phyloP scores from a whole-genome alignment of 2,888 invertebrate species.

The Phrixothrix hirtus region DNA sequence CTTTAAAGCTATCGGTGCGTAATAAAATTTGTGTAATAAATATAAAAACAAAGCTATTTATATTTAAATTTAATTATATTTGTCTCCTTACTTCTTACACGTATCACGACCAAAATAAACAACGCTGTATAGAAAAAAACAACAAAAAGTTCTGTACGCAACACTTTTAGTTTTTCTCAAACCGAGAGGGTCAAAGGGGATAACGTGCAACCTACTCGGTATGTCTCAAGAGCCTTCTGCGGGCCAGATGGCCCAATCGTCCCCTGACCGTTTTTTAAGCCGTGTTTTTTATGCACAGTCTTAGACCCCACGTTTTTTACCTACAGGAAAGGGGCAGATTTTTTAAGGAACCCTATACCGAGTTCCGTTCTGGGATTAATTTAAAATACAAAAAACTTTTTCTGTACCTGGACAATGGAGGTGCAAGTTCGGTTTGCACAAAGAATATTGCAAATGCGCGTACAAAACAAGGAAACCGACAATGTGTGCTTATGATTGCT shows the following conservation, averaged over 20 bases:
- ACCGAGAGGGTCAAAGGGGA: conserved; percentile 51
- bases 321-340: conserved; percentile 57
- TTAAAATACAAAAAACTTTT: conserved; percentile 50
- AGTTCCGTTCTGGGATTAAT: conserved; percentile 57
- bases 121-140: conserved; percentile 16
- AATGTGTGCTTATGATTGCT: conserved; percentile 3
- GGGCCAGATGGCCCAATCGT: conserved; percentile 50
- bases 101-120: conserved; percentile 33
- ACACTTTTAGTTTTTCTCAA: conserved; percentile 44
- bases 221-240: conserved; percentile 50
- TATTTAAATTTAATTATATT: conserved; percentile 34
- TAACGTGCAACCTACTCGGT: conserved; percentile 45
- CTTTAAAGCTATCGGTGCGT: too few relatives aligned
- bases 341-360: conserved; percentile 56
- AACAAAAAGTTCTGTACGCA: conserved; percentile 19
- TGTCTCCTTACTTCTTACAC: conserved; percentile 31
- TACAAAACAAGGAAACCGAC: conserved; percentile 14
- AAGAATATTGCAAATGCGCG: conserved; percentile 42
- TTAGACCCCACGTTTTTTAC: conserved; percentile 42
- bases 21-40: neutral
- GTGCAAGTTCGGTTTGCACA: conserved; percentile 54
- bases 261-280: conserved; percentile 58
- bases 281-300: conserved; percentile 52
- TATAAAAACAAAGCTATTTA: conserved; percentile 1
- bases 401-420: conserved; percentile 54